Percentiles rank a stretch among this genome's conserved stretches.
These are phyloP conservation scores for Hystrix cristata DNA, from an alignment of 2,113 vertebrate species.

Conservation along the genomic window DNA sequence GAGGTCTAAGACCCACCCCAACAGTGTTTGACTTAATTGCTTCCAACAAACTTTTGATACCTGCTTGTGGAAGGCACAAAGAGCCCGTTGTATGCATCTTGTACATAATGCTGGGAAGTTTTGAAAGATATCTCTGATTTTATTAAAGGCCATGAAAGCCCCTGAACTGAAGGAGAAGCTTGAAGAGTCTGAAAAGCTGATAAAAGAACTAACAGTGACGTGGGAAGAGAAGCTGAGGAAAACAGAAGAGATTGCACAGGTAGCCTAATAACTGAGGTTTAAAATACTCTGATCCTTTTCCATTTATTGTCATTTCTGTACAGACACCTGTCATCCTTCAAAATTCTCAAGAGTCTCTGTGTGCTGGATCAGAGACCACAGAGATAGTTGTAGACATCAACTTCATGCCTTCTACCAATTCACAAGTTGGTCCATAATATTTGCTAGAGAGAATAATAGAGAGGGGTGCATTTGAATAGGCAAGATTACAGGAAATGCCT, in stretches of 20 bases:
- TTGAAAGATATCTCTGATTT: conserved; percentile 69
- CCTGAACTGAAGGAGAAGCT: conserved; percentile 98
- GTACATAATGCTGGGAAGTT: neutral
- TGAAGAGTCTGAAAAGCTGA: conserved; percentile 98
- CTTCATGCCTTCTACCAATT: neutral
- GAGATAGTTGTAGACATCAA: neutral
- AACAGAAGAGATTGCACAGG: conserved; percentile 99
- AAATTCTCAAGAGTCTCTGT: neutral
- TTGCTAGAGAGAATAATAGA: neutral
- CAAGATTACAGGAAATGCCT: neutral
- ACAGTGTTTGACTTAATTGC: neutral
- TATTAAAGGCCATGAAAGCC: conserved; percentile 95
- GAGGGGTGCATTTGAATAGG: neutral
- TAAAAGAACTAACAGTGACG: conserved; percentile 97
- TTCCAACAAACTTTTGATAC: conserved; percentile 2
- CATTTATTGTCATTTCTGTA: neutral
- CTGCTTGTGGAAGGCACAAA: neutral
- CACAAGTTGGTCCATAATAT: rapidly evolving
- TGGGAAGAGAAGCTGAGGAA: conserved; percentile 99
- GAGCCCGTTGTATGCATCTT: neutral
- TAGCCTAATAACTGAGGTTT: conserved; percentile 77
- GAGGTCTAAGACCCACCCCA: neutral
- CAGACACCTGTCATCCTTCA: neutral
- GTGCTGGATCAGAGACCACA: neutral
- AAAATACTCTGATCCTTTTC: neutral